These are phyloP conservation scores for Columba livia DNA, from an alignment of 2,113 vertebrate species.

Conservation along the genomic window DNA sequence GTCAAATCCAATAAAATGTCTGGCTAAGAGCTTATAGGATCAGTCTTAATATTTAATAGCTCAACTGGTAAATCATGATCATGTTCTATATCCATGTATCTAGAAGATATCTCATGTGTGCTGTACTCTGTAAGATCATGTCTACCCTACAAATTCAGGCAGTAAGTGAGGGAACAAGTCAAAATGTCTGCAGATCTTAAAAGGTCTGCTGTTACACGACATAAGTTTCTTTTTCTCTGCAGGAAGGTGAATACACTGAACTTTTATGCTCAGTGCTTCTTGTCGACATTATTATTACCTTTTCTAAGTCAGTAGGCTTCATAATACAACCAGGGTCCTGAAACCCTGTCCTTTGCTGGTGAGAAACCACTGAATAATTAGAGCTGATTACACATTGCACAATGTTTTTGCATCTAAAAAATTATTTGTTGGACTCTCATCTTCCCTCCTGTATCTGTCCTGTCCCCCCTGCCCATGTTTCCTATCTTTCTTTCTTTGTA, in stretches of 20 bases:
- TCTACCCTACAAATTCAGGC: background rate
- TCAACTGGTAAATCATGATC: background rate
- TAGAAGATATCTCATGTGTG: fast-evolving
- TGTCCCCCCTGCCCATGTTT: fast-evolving
- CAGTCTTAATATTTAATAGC: background rate
- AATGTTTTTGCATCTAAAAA: background rate
- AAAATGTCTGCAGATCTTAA: background rate
- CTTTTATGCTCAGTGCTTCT: background rate
- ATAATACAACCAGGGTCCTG: background rate
- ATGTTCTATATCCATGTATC: background rate
- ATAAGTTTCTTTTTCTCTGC: background rate
- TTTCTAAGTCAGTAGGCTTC: background rate
- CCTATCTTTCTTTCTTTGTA: background rate
- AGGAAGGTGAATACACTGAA: background rate
- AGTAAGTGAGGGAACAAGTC: background rate
- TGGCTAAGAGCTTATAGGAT: background rate
- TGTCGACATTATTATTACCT: background rate
- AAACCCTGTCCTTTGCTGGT: background rate
- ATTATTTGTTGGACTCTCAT: background rate
- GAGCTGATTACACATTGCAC: background rate
- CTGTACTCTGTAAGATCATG: background rate
- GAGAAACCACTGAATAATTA: background rate
- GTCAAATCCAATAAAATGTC: background rate
- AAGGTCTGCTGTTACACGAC: background rate
- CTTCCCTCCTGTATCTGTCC: background rate